These are phyloP conservation scores for Elanoides forficatus DNA, from an alignment of 2,113 vertebrate genomes.

Conservation along the genomic window DNA sequence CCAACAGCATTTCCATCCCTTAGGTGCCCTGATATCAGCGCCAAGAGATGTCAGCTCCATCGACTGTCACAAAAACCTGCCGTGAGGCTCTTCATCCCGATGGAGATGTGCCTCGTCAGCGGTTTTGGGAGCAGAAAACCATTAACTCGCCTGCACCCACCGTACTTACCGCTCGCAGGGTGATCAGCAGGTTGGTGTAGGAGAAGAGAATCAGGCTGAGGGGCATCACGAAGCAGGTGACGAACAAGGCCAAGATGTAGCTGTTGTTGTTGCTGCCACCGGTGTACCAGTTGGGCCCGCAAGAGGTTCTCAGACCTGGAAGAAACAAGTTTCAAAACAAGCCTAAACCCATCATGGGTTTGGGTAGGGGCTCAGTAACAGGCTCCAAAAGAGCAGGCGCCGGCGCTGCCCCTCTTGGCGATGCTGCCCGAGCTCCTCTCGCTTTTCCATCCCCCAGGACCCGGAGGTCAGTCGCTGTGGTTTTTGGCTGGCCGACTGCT, in stretches of 20 bases:
- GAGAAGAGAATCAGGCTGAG: conserved; percentile 71
- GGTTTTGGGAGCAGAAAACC: accelerated
- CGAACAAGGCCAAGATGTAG: conserved; percentile 64
- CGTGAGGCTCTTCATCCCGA: accelerated
- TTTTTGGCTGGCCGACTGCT: not conserved
- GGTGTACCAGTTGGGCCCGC: conserved; percentile 68
- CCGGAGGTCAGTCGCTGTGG: accelerated
- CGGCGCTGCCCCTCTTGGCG: accelerated
- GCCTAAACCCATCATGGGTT: accelerated
- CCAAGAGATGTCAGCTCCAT: not conserved
- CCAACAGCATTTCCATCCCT: not conserved
- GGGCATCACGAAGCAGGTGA: conserved; percentile 66
- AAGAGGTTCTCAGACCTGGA: conserved; percentile 68
- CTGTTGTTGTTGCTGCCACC: conserved; percentile 64
- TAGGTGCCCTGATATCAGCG: not conserved
- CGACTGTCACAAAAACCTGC: not conserved
- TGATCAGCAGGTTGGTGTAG: conserved; percentile 62
- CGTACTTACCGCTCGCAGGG: conserved; percentile 46
- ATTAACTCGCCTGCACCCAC: accelerated
- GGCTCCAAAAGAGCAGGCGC: not conserved
- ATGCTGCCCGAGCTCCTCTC: not conserved
- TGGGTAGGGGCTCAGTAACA: not conserved
- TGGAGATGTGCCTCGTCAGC: not conserved
- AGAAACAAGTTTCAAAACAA: not conserved
- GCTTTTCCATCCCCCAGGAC: not conserved